Percentiles rank a stretch among this genome's conserved stretches.
phyloP scores from a whole-genome alignment of 1,140 invertebrate genomes.

The Hyphantria cunea region DNA sequence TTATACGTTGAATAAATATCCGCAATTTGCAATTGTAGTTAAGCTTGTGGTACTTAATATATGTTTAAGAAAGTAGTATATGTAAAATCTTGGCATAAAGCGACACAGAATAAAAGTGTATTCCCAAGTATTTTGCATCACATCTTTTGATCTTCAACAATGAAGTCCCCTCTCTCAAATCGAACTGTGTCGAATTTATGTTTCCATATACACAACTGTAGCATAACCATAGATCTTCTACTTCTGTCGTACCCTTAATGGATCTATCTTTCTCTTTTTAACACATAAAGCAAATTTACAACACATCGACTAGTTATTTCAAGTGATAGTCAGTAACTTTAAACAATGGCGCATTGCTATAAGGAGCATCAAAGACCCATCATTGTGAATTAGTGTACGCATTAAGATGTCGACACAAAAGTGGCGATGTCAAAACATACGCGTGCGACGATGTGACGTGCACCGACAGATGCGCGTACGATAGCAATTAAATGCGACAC shows the following conservation, averaged over 20 bases:
- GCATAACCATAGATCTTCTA: conserved; percentile 4
- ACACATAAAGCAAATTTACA: conserved; percentile 9
- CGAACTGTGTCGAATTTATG: no score
- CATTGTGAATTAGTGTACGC: conserved; percentile 51
- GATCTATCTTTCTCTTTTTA: conserved; percentile 4
- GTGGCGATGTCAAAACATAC: conserved; percentile 51
- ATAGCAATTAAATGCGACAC: conserved; percentile 11
- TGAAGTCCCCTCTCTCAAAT: no score
- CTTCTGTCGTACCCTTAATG: conserved; percentile 4
- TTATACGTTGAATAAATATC: no score
- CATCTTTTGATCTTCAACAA: no score
- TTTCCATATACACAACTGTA: not conserved
- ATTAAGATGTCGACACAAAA: conserved; percentile 43
- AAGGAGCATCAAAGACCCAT: conserved; percentile 44
- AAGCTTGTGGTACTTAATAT: no score
- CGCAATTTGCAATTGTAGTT: no score
- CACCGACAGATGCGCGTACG: conserved; percentile 43
- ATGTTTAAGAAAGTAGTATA: no score
- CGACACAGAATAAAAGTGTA: no score
- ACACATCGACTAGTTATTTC: conserved; percentile 22
- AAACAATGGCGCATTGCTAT: conserved; percentile 33
- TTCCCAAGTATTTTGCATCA: no score
- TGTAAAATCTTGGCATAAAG: no score
- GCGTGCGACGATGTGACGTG: conserved; percentile 25
- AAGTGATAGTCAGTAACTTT: conserved; percentile 28